Evolutionary conservation across 2,888 invertebrate species (phyloP).

Genomic region (Pristionchus entomophagus): DNA sequence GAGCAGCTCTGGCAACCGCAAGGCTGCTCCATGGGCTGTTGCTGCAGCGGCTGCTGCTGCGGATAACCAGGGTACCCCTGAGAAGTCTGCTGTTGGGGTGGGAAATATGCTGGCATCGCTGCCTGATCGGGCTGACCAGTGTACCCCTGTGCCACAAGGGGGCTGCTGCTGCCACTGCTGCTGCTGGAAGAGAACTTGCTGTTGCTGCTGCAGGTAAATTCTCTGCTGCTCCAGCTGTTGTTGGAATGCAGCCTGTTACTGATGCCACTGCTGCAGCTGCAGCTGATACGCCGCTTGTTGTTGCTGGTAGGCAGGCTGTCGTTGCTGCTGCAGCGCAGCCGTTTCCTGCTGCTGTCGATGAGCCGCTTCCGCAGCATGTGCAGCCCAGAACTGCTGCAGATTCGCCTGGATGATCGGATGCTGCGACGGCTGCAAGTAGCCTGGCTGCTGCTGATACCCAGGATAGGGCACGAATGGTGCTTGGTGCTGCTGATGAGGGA

Average conservation of each 20-base stretch:
- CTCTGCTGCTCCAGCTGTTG: not conserved
- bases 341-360: too few species aligned
- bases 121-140: not conserved
- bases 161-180: not conserved
- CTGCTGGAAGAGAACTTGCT: not conserved
- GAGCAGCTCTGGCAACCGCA: not conserved
- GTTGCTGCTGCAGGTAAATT: not conserved
- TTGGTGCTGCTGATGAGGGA: too few species aligned
- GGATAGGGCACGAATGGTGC: too few species aligned
- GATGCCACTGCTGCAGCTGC: not conserved
- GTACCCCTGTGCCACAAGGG: not conserved
- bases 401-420: too few species aligned
- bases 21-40: not conserved
- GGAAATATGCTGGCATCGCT: too few species aligned
- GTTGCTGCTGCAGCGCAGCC: not conserved
- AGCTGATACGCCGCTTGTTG: not conserved
- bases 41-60: not conserved
- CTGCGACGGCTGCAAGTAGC: too few species aligned
- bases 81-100: too few species aligned
- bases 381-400: too few species aligned
- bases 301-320: not conserved
- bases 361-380: too few species aligned
- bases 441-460: too few species aligned
- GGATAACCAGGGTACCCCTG: too few species aligned
- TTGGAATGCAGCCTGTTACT: not conserved